Base-by-base conservation (phyloP, 2,797 vertebrate genomes). In the Poeciliopsis gracilis region DNA sequence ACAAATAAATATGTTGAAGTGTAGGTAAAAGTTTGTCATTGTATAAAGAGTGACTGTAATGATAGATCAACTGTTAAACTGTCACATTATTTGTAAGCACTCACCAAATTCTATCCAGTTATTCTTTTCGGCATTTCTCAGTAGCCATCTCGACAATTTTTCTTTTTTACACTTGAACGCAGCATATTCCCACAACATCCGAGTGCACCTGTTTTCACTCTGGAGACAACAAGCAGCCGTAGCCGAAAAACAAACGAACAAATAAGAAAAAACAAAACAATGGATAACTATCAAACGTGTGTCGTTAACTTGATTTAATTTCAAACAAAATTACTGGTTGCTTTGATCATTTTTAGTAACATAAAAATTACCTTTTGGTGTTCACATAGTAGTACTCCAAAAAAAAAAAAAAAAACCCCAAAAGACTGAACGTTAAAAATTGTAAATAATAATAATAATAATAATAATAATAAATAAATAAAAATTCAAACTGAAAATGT, bases 151-250 rank as follows among this genome's bases (percentile, higher is more conserved):
- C 1, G 7, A 5, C 15, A 2, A 11, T 43, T 47, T 85, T 81
- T 63, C 30, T 2, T 0, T 38, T 0, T 0, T 23, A 7, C 69
- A 30, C 63, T 0, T 88, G 83, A 92, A 92, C 18, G 88, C 83
- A 87, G 25, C 90, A 87, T 51, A 1, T 38, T 57, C 11, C 51
- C 38, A 85, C 72, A 38, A 41, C 4, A 5, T 73, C 5, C 33
- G 61, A 6, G 45, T 11, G 59, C 90, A 92, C 86, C 86, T 93
- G 92, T 91, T 84, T 1, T n/a, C 45, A 13, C 77, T 73, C 85
- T 15, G 46, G 79, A 76, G 77, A 73, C 13, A 53, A 57, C 0
- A 49, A 57, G 1, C 23, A 15, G 36, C 15, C 16, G 41, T 23
- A 28, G n/a, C 36, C 11, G 13, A 3, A 2, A 51, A 51, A 8